Evolutionary conservation across 2,888 invertebrate genomes (phyloP).

Genomic region (Phalangium opilio): DNA sequence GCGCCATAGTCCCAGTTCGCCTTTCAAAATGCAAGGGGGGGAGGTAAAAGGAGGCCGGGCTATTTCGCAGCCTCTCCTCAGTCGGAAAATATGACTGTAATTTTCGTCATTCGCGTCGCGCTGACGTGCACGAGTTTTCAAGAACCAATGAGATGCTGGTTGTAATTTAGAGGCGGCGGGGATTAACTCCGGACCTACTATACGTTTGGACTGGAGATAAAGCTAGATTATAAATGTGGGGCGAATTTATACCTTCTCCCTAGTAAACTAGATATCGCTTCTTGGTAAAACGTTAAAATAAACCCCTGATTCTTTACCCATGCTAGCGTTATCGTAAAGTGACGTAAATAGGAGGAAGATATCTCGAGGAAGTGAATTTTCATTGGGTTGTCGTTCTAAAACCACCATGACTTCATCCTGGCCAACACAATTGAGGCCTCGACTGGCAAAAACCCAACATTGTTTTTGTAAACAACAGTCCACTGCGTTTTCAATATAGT

Average conservation of each 20-base stretch:
- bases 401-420: conserved; percentile 66
- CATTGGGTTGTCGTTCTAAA: conserved; percentile 46
- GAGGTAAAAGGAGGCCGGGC: neutral
- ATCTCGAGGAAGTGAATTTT: conserved; percentile 49
- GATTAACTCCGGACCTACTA: no score
- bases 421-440: conserved; percentile 59
- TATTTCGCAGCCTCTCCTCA: no score
- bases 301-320: no score
- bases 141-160: no score
- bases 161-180: no score
- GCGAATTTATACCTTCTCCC: no score
- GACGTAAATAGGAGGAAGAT: conserved; percentile 55
- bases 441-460: conserved; percentile 55
- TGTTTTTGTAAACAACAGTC: conserved; percentile 29
- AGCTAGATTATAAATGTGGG: no score
- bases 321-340: conserved; percentile 42
- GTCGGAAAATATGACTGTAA: no score
- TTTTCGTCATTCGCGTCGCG: no score
- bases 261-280: no score
- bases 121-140: no score
- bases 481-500: conserved; percentile 39
- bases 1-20: neutral
- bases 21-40: neutral
- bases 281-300: neutral
- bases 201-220: no score